Base-by-base conservation (phyloP, 2,888 invertebrate species). In the Crematogaster levior region DNA sequence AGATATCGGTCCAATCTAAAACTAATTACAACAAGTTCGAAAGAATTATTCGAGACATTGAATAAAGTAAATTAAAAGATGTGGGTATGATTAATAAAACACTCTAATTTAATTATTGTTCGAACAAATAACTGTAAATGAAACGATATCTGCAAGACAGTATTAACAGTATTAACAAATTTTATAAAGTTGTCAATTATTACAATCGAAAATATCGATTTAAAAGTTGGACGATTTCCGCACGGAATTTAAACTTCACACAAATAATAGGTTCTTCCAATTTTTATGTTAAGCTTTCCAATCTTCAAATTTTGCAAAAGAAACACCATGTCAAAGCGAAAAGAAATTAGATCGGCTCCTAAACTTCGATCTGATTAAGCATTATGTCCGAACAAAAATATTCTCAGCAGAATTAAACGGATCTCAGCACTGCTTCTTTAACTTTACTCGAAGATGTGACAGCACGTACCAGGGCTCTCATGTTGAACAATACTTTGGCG, bases 381-480 rank as follows among this genome's bases (percentile, higher is more conserved):
- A n/a, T 61, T 72, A 60, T 7, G 37, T 60, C 37, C 60, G 27
- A n/a, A 53, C 18, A 10, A n/a, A 58, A 40, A 24, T 30, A 43
- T 58, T 70, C 27, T 51, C 48, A 15, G 34, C 5, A 10, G 48
- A 68, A 68, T 72, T 12, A 27, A 70, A 53, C 24, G 6, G 37
- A 56, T 40, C 18, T 73, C 18, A 15, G 30, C 72, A 63, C 48
- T 37, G n/a, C 24, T 65, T 24, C 34, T 27, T 56, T 27, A 37
- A 66, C 37, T 24, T 53, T 12, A 46, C 48, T 73, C 34, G 74
- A 9, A 27, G 43, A 27, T 34, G 70, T 53, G 58, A 18, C n/a
- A 34, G 24, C 84, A 93, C 94, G 89, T 94, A 94, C 94, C 94
- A 94, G 90, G 83, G 88, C 87, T 90, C 89, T 94, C 94, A 94